Percentiles rank a stretch among this genome's conserved stretches.
phyloP scores from a whole-genome alignment of 2,113 vertebrate species.

The Podarcis raffonei region DNA sequence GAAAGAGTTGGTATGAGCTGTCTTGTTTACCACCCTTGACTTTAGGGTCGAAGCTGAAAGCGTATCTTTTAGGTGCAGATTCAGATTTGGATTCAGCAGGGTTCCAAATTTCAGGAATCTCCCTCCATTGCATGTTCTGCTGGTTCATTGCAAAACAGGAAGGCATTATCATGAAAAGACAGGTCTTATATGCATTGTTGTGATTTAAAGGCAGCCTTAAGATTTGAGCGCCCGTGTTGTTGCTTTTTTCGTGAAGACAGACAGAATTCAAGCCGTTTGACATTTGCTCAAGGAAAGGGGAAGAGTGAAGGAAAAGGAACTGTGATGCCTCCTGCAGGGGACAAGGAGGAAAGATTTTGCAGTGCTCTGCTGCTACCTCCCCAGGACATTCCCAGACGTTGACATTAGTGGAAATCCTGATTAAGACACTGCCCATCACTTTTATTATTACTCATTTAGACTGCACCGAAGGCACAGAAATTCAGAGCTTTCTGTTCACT shows the following conservation, averaged over 20 bases:
- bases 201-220: not conserved
- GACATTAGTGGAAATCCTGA: conserved; percentile 11
- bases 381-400: conserved; percentile 27
- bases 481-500: not conserved
- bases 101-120: no score
- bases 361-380: not conserved
- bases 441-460: not conserved
- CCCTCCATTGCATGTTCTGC: not conserved
- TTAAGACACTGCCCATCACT: not conserved
- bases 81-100: no score
- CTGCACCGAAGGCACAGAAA: not conserved
- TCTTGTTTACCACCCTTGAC: no score
- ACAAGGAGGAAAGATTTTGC: not conserved
- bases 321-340: not conserved
- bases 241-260: no score
- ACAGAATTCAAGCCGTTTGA: no score
- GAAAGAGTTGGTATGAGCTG: no score
- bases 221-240: no score
- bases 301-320: not conserved
- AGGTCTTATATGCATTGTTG: not conserved
- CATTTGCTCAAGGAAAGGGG: no score
- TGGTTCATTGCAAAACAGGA: not conserved
- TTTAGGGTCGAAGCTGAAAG: no score
- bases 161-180: not conserved
- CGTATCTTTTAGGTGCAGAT: no score